Evolutionary conservation across 1,140 invertebrate species (phyloP).

Genomic region (Temnothorax nylanderi): DNA sequence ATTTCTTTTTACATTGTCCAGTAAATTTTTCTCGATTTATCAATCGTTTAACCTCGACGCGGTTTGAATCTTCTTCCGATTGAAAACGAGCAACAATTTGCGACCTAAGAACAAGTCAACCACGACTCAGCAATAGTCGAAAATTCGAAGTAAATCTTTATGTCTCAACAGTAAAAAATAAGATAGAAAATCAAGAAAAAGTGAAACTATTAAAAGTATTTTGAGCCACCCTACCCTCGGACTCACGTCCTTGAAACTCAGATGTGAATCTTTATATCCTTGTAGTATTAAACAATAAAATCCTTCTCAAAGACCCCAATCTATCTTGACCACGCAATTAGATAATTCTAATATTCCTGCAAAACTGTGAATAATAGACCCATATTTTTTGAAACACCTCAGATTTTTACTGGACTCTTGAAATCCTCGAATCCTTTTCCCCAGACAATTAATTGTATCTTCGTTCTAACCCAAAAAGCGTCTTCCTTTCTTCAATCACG

Average conservation of each 20-base stretch:
- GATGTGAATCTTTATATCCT: neutral
- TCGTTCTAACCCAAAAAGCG: neutral
- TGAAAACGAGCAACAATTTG: constrained; percentile 38
- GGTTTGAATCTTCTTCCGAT: neutral
- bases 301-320: neutral
- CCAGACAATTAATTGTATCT: neutral
- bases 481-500: neutral
- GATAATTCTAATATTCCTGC: neutral
- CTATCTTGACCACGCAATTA: neutral
- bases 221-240: neutral
- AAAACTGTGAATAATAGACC: neutral
- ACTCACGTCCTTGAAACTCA: neutral
- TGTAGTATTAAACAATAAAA: neutral
- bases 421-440: neutral
- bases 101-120: constrained; percentile 70
- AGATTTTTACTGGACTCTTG: neutral
- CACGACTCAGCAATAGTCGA: constrained; percentile 70
- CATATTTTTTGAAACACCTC: neutral
- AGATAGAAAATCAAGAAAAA: neutral
- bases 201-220: neutral
- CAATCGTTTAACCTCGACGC: neutral
- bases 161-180: neutral
- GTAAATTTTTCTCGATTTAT: neutral
- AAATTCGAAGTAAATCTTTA: constrained; percentile 19
- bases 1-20: neutral